Conservation (phyloP, 2,888 invertebrate genomes). For the Amphiduros pacificus region DNA sequence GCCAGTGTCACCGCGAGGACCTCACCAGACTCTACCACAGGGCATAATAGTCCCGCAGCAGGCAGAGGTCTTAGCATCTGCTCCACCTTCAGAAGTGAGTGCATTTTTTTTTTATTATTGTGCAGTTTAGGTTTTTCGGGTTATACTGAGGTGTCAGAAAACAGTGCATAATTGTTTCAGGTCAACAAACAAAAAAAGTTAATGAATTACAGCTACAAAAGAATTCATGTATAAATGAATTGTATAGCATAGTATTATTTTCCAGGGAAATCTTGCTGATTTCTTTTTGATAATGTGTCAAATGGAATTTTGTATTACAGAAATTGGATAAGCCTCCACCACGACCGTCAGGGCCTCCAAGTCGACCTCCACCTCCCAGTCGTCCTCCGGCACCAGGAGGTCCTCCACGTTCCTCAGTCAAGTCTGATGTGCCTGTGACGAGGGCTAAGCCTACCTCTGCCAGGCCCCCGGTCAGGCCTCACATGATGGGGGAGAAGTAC, state of each 20-base stretch:
- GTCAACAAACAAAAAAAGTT: too few relatives aligned
- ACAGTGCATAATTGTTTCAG: too few relatives aligned
- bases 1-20: neutral
- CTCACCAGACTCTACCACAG: neutral
- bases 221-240: too few relatives aligned
- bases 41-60: conserved; percentile 11
- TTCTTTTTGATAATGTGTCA: too few relatives aligned
- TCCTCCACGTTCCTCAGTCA: neutral
- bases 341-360: conserved; percentile 50
- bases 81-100: neutral
- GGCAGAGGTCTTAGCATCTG: neutral
- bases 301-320: neutral
- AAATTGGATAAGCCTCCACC: conserved; percentile 34
- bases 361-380: conserved; percentile 46
- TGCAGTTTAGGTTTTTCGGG: neutral
- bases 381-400: conserved; percentile 12
- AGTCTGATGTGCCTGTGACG: neutral
- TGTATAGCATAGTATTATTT: too few relatives aligned
- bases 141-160: neutral
- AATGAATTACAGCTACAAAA: too few relatives aligned
- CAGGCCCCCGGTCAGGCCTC: neutral
- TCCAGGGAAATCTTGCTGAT: too few relatives aligned
- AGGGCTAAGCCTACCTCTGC: neutral
- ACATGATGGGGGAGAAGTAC: neutral
- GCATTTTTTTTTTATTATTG: neutral